Conservation (phyloP, 2,797 vertebrate species). For the Enteromius viviparus region DNA sequence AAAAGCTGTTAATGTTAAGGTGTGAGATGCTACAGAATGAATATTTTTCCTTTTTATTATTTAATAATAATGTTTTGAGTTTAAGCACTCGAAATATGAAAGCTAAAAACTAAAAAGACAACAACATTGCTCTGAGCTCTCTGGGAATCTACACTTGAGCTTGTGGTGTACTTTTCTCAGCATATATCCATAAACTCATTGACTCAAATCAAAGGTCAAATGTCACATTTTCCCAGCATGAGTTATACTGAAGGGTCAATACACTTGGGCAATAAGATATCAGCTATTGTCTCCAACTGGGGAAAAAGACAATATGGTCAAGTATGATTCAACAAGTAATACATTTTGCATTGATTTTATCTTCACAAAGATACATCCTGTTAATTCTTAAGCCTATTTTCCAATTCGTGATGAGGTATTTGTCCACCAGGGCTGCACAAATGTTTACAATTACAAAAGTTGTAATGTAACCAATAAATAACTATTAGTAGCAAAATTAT, state of each 20-base stretch:
- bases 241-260: constrained; percentile 49
- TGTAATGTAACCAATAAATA: not conserved
- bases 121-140: not conserved
- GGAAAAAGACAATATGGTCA: constrained; percentile 61
- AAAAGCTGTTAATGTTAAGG: not conserved
- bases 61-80: not conserved
- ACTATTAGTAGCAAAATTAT: not conserved
- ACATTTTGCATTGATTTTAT: constrained; percentile 68
- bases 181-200: constrained; percentile 2
- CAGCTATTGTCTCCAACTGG: constrained; percentile 32
- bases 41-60: not conserved
- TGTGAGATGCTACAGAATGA: not conserved
- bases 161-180: not conserved
- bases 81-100: not conserved
- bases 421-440: not conserved
- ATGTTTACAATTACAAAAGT: not conserved
- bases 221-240: constrained; percentile 57
- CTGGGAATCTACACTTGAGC: not conserved
- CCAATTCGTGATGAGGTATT: not conserved
- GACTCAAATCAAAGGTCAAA: constrained; percentile 53
- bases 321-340: constrained; percentile 59
- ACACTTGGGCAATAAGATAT: constrained; percentile 62
- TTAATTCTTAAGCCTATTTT: constrained; percentile 51
- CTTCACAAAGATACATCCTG: constrained; percentile 58
- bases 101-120: not conserved